Evolutionary conservation across 2,888 invertebrate genomes (phyloP).

Genomic region (Ferrisia virgata): DNA sequence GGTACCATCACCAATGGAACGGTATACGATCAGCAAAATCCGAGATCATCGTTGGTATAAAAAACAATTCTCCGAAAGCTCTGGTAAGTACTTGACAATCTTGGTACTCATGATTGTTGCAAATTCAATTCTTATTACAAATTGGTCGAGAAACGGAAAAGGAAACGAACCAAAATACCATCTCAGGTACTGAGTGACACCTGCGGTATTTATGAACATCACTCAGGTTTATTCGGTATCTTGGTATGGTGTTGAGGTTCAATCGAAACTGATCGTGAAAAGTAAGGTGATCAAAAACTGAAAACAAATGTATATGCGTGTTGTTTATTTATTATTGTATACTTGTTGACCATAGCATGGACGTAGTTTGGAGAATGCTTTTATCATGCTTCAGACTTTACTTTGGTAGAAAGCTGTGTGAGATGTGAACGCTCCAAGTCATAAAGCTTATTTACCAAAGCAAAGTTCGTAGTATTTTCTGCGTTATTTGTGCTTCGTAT

Average conservation of each 20-base stretch:
- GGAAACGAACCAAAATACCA: neutral
- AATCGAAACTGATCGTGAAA: neutral
- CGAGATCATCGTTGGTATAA: slow-evolving; percentile 70
- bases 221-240: slow-evolving; percentile 44
- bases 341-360: slow-evolving; percentile 30
- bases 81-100: neutral
- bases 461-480: slow-evolving; percentile 42
- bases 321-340: neutral
- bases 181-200: slow-evolving; percentile 45
- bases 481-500: slow-evolving; percentile 27
- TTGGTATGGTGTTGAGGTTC: slow-evolving; percentile 27
- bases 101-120: neutral
- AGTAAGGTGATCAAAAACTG: neutral
- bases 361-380: slow-evolving; percentile 23
- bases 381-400: slow-evolving; percentile 38
- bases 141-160: neutral
- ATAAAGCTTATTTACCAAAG: slow-evolving; percentile 46
- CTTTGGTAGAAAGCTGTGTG: slow-evolving; percentile 45
- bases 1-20: slow-evolving; percentile 62
- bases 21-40: slow-evolving; percentile 68
- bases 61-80: neutral
- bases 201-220: slow-evolving; percentile 33
- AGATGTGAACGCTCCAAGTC: slow-evolving; percentile 35
- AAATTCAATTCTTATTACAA: neutral
- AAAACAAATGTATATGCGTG: neutral